These are phyloP conservation scores for Steromphala cineraria DNA, from an alignment of 2,888 invertebrate species.

Conservation along the genomic window DNA sequence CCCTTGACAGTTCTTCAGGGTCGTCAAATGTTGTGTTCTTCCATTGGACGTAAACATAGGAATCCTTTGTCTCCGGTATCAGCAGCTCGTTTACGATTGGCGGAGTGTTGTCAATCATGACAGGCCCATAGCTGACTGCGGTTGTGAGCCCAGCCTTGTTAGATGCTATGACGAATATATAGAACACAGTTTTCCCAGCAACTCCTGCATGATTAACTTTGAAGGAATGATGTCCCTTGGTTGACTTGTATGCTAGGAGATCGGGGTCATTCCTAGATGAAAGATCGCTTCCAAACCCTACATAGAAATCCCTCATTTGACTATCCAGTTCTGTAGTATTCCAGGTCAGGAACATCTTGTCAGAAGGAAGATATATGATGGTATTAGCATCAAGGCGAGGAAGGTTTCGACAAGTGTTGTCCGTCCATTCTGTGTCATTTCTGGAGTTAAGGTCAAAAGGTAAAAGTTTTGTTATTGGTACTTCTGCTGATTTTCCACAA, in stretches of 20 bases:
- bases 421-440: no score
- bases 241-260: constrained; percentile 36
- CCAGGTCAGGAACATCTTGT: constrained; percentile 44
- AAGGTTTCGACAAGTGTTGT: no score
- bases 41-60: constrained; percentile 37
- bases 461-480: background rate
- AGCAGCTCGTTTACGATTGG: constrained; percentile 30
- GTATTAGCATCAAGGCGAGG: constrained; percentile 11
- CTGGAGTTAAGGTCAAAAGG: background rate
- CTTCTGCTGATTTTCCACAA: background rate
- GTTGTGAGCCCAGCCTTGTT: constrained; percentile 45
- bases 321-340: constrained; percentile 33
- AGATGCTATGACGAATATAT: constrained; percentile 35
- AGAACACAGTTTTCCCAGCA: constrained; percentile 32
- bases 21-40: constrained; percentile 40
- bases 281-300: constrained; percentile 39
- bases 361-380: constrained; percentile 40
- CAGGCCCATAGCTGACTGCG: constrained; percentile 36
- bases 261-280: constrained; percentile 20
- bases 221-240: constrained; percentile 31
- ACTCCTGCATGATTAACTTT: constrained; percentile 37
- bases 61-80: constrained; percentile 3
- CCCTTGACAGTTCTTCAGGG: constrained; percentile 35
- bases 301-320: constrained; percentile 41
- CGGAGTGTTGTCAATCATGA: constrained; percentile 48